These are phyloP conservation scores for Smittia sp. DNA, from an alignment of 2,888 invertebrate genomes.

Conservation along the genomic window DNA sequence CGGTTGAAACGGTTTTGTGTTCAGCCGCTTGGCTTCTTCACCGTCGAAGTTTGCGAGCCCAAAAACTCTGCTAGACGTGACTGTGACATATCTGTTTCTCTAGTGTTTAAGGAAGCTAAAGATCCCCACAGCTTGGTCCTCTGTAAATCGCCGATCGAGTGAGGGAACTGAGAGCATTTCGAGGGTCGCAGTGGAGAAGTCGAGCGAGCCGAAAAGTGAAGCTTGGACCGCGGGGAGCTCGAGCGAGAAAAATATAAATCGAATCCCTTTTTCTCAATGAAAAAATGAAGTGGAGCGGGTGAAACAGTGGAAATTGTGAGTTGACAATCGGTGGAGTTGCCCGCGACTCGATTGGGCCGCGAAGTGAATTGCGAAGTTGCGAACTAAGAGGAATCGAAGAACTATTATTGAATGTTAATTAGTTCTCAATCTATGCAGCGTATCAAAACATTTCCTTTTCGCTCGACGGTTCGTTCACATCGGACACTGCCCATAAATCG, in stretches of 20 bases:
- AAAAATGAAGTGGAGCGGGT: background rate
- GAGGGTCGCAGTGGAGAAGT: background rate
- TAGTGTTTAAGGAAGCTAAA: too few species aligned
- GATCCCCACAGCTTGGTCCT: too few species aligned
- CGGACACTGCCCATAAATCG: background rate
- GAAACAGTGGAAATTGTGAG: background rate
- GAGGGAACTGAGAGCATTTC: too few species aligned
- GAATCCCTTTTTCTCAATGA: background rate
- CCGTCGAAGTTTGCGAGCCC: too few species aligned
- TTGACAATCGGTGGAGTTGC: too few species aligned
- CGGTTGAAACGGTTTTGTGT: too few species aligned
- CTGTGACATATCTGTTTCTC: too few species aligned
- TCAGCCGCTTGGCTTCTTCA: too few species aligned
- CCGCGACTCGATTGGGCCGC: too few species aligned
- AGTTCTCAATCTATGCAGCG: background rate
- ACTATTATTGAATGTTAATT: conserved; percentile 18
- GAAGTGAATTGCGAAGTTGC: background rate
- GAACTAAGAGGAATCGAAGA: background rate
- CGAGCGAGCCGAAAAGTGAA: background rate
- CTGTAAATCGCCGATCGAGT: too few species aligned
- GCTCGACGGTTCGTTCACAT: background rate
- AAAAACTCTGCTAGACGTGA: too few species aligned
- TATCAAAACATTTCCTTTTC: conserved; percentile 16
- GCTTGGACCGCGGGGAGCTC: background rate
- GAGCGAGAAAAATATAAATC: background rate